phyloP scores from a whole-genome alignment of 2,888 invertebrate species.

The Xestia c-nigrum region DNA sequence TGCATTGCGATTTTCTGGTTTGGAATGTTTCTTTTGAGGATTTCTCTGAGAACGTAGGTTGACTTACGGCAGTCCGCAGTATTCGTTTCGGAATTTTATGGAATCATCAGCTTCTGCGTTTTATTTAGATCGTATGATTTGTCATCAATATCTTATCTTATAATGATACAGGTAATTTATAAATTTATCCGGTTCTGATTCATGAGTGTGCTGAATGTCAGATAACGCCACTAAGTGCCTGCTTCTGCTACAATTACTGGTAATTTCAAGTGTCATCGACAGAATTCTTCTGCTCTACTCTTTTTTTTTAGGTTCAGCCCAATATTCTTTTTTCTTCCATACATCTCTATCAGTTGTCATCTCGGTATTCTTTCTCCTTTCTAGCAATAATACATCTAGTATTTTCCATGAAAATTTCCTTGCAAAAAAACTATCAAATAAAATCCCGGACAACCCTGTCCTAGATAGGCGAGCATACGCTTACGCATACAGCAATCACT shows the following conservation, averaged over 20 bases:
- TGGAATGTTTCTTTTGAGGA: not conserved
- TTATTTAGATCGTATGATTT: conserved; percentile 3
- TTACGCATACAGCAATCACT: conserved; percentile 63
- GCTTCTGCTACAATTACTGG: not conserved
- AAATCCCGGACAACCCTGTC: conserved; percentile 52
- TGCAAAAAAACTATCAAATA: not conserved
- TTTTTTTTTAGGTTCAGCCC: not conserved
- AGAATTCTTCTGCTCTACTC: not conserved
- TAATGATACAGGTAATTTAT: conserved; percentile 15
- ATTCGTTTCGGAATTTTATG: not conserved
- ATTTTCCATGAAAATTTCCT: not conserved
- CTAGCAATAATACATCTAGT: not conserved
- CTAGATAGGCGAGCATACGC: conserved; percentile 46
- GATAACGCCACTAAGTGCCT: conserved; percentile 5
- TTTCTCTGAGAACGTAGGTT: not conserved
- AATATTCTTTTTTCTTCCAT: not conserved
- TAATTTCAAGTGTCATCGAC: not conserved
- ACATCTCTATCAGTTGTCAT: not conserved
- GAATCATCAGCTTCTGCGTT: not conserved
- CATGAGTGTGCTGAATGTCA: conserved; percentile 6
- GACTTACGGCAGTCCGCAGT: not conserved
- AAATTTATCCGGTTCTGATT: conserved; percentile 17
- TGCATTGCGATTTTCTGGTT: not conserved
- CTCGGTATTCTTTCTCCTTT: not conserved
- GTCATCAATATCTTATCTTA: conserved; percentile 22